Evolutionary conservation across 2,113 vertebrate genomes (phyloP), one percentile per base, ranked within the genome.

Genomic region (Atlantisia rogersi): DNA sequence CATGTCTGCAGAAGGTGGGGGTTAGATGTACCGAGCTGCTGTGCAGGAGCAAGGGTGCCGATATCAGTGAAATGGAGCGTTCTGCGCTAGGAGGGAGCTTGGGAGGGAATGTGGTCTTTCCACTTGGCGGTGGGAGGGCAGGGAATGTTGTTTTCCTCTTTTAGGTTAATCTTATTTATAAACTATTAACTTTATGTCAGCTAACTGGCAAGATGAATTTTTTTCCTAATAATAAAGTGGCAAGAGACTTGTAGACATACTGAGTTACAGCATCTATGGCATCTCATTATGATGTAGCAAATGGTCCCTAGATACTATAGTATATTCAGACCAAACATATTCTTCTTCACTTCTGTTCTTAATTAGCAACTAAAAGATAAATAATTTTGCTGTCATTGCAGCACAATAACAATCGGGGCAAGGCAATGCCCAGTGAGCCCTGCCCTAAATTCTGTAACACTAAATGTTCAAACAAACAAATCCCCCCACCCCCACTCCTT

Each of bases 281-380:
- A 94, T 67, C 78, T 95, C 59, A 60, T 95, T 95, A 92, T 64
- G 77, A 81, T 85, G 44, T 50, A 55, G 73, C 65, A 82, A 96
- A 94, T 77, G 24, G 58, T 92, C 92, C 85, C 91, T 78, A 62
- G 94, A 75, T 74, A 73, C 16, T 35, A 39, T 3, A 67, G 76
- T 74, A 53, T 86, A 88, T 82, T 92, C 89, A 95, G 88, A 93
- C 35, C 64, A 96, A 94, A 82, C 24, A 18, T 85, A 62, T 88
- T 94, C 55, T 60, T 94, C 82, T 94, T 92, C 83, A 40, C 68
- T 93, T 96, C 50, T 84, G 86, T 88, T 91, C 92, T 95, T 95
- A 95, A 97, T 97, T 95, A 97, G 70, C 62, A 86, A 70, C 69
- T 87, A 68, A 83, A 95, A 95, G 91, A 92, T 82, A 97, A 95